Evolutionary conservation across 2,797 vertebrate species (phyloP), one percentile per base, ranked within the genome.

Genomic region (Parambassis ranga): DNA sequence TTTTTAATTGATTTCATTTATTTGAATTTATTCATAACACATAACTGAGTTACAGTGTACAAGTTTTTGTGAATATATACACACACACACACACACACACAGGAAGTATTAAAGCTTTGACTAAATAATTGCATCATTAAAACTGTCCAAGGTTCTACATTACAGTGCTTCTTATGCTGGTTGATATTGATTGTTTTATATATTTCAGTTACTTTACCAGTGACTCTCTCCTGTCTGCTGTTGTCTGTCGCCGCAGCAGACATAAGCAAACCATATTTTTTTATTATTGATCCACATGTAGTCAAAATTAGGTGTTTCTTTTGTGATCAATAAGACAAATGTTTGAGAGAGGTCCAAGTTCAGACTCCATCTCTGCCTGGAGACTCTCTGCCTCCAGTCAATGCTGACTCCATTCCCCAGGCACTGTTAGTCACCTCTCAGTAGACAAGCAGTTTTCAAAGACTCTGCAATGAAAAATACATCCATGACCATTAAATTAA

Each of bases 331-430:
- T 58, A 73, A 51, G 20, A 32, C 2, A 41, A 75, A 68, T 65
- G 46, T 39, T 55, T 42, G n/a, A 64, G 5, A 64, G 32, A 20
- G 58, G 66, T 70, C 62, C 13, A 76, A 79, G 79, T 70, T 75
- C 71, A 81, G 71, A 58, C 76, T 71, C 60, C 49, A 58, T 48
- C 31, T 62, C 31, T 58, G 67, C 77, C 57, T 79, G 57, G 59
- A 76, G 71, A 72, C 74, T 67, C 33, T 52, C 7, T 1, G 43
- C 32, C 32, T 76, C 63, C 38, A 47, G 31, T 70, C 63, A 60
- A 20, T 69, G 46, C 43, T 30, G 44, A 81, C 64, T 59, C 48
- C 33, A 44, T 61, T 72, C 50, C 66, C 68, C 38, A 10, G 65
- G 32, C 55, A 35, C 37, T n/a, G 31, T 50, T 63, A 68, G 69